A percentile compares a stretch with the other conserved stretches of the same genome.
phyloP scores from a whole-genome alignment of 2,888 invertebrate genomes.

The Heteromurus nitidus region DNA sequence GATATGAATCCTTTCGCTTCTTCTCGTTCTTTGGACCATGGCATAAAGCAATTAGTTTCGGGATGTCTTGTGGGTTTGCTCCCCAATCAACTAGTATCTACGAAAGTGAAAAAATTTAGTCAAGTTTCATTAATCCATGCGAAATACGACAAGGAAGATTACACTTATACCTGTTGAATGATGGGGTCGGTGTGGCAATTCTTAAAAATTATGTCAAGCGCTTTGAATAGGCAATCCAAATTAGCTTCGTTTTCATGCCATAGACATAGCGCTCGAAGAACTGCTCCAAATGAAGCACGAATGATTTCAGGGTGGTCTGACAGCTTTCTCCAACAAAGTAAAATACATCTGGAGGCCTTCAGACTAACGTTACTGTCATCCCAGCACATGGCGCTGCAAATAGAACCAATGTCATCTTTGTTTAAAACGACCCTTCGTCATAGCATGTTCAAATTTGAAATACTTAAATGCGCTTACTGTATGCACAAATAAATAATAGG shows the following conservation, averaged over 20 bases:
- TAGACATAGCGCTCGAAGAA: constrained; percentile 66
- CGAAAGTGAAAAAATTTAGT: constrained; percentile 8
- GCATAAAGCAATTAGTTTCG: constrained; percentile 57
- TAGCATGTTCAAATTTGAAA: too few relatives aligned
- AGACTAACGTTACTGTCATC: constrained; percentile 68
- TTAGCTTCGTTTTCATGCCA: constrained; percentile 68
- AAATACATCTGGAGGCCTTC: constrained; percentile 66
- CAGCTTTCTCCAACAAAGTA: constrained; percentile 63
- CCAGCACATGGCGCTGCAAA: constrained; percentile 70
- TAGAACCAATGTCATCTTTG: too few relatives aligned
- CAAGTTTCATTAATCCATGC: not conserved
- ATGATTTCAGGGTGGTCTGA: constrained; percentile 57
- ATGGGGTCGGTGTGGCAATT: constrained; percentile 59
- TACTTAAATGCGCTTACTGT: constrained; percentile 58
- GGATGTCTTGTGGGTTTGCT: constrained; percentile 64
- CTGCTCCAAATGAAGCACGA: constrained; percentile 61
- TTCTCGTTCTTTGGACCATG: constrained; percentile 62
- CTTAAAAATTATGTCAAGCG: constrained; percentile 66
- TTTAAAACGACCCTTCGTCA: not conserved
- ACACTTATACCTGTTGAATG: constrained; percentile 17
- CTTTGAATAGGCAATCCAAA: constrained; percentile 65
- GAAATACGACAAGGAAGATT: not conserved
- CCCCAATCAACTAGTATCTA: constrained; percentile 71
- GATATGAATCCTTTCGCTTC: constrained; percentile 70
- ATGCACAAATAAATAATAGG: constrained; percentile 68